Percentiles rank a stretch among this genome's conserved stretches.
phyloP scores from a whole-genome alignment of 2,113 vertebrate genomes.

The Cavia aperea region DNA sequence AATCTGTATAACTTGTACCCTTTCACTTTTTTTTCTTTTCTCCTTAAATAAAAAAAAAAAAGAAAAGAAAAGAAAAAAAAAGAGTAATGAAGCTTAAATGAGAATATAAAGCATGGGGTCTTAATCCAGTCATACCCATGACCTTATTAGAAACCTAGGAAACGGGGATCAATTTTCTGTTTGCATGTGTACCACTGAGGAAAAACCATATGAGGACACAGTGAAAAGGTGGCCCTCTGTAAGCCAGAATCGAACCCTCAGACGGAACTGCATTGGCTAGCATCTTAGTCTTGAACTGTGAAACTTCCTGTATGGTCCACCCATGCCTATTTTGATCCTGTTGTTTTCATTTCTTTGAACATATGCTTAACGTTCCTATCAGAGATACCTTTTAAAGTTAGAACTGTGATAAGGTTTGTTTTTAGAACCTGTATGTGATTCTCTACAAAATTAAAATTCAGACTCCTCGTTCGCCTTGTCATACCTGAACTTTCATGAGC shows the following conservation, averaged over 20 bases:
- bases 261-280: not conserved
- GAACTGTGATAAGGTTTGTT: not conserved
- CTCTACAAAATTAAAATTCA: conserved; percentile 14
- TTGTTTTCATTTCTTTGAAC: not conserved
- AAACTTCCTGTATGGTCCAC: not conserved
- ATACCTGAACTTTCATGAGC: conserved; percentile 10
- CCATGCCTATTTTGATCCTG: not conserved
- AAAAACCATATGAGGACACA: not conserved
- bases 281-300: not conserved
- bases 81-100: not conserved
- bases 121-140: not conserved
- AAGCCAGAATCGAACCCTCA: not conserved
- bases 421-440: conserved; percentile 25
- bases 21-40: too few relatives aligned
- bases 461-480: not conserved
- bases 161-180: not conserved
- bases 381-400: conserved; percentile 1
- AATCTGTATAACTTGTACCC: too few relatives aligned
- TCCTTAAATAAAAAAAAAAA: too few relatives aligned
- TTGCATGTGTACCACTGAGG: not conserved
- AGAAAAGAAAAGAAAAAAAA: too few relatives aligned
- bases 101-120: not conserved
- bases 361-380: not conserved
- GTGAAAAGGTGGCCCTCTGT: not conserved
- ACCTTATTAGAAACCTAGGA: not conserved